Evolutionary conservation across 2,888 invertebrate genomes (phyloP), one percentile per base, ranked within the genome.

Genomic region (Helobdella robusta): DNA sequence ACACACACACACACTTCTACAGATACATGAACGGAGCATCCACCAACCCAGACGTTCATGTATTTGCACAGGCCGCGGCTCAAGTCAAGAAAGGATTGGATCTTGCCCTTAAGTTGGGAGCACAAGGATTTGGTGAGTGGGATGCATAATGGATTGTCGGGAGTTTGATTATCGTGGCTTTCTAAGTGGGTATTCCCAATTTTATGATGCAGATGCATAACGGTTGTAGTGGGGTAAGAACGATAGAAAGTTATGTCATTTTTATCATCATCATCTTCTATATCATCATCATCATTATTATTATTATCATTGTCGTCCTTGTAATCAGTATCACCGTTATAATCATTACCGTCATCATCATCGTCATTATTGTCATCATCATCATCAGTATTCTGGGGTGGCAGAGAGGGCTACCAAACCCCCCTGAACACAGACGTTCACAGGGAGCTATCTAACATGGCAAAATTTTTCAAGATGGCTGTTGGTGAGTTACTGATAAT

Each of bases 11-110:
- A 46, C 28, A 28, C 54, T 54, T n/a, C n/a, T 68, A 5, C 64
- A 85, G 85, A 71, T 85, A 84, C 73, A 78, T 82, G 70, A 82
- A 83, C 68, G 86, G 86, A 11, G 85, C 86, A 0, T 80, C 82
- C 18, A 85, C 85, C 32, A 85, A 83, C 74, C 82, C 83, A 65
- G 85, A 86, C 70, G 83, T 84, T 0, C 78, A 82, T 28, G 83
- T 84, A 0, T 82, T 84, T 72, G 82, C 83, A 0, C 83, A 82
- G 72, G 85, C 85, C 1, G 85, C 83, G 0, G 81, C 84, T 28
- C 77, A 78, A 67, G 82, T 85, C 28, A 86, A 85, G 75, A 83
- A 83, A 74, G 84, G 84, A 46, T 75, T 86, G 60, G 86, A 86
- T 73, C 76, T 84, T 20, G 84, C 85, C 1, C 83, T 84, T 68